phyloP scores from a whole-genome alignment of 1,140 invertebrate species.

The Philaenus spumarius region DNA sequence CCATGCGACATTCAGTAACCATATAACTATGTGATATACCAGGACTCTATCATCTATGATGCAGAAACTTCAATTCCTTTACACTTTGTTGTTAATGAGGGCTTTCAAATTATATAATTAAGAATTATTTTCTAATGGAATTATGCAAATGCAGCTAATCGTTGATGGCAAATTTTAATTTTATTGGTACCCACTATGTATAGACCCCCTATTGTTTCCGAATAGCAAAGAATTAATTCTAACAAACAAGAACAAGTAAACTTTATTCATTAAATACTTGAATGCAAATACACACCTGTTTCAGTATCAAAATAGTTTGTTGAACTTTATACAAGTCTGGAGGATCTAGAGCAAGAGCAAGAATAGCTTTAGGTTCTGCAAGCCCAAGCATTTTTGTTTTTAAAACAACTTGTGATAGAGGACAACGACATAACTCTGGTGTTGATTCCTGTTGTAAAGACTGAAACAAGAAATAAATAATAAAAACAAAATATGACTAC shows the following conservation, averaged over 20 bases:
- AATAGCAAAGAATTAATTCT: neutral
- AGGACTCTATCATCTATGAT: too few species aligned
- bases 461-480: slow-evolving; percentile 28
- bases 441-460: slow-evolving; percentile 46
- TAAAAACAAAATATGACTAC: neutral
- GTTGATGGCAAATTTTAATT: neutral
- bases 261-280: neutral
- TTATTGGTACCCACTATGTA: neutral
- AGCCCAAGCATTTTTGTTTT: slow-evolving; percentile 77
- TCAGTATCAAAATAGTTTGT: slow-evolving; percentile 71
- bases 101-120: too few species aligned
- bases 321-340: slow-evolving; percentile 78
- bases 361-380: slow-evolving; percentile 71
- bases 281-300: slow-evolving; percentile 62
- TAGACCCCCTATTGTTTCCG: neutral
- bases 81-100: too few species aligned
- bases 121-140: neutral
- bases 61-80: too few species aligned
- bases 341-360: slow-evolving; percentile 80
- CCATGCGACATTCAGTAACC: too few species aligned
- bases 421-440: slow-evolving; percentile 75
- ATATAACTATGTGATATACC: too few species aligned
- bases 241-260: neutral
- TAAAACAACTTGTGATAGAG: slow-evolving; percentile 77
- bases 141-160: neutral